Conservation (phyloP, 1,140 invertebrate genomes). For the Eurosta solidaginis region DNA sequence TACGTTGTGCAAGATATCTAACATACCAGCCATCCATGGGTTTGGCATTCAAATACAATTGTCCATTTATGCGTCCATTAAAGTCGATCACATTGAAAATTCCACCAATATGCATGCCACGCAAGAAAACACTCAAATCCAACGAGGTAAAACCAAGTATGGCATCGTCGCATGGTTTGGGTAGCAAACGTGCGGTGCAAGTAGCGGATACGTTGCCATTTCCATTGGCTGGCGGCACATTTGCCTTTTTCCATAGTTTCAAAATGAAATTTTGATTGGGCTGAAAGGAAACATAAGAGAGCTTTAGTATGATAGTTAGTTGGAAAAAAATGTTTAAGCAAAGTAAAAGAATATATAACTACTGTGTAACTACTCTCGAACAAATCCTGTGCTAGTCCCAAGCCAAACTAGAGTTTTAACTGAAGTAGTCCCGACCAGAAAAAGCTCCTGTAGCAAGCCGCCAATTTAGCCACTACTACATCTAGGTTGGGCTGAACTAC, state of each 20-base stretch:
- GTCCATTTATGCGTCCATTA: constrained; percentile 66
- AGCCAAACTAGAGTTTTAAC: too few species aligned
- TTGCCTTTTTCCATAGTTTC: constrained; percentile 66
- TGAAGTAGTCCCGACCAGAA: too few species aligned
- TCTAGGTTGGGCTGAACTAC: too few species aligned
- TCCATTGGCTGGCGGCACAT: neutral
- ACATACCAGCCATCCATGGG: constrained; percentile 31
- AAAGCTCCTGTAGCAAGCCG: too few species aligned
- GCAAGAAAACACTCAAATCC: constrained; percentile 64
- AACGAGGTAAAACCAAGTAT: constrained; percentile 67
- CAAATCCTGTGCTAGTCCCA: too few species aligned
- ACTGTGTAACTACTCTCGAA: too few species aligned
- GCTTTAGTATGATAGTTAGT: too few species aligned
- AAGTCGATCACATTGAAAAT: constrained; percentile 70
- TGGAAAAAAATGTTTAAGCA: too few species aligned
- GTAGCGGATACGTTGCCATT: constrained; percentile 35
- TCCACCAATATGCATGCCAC: constrained; percentile 62
- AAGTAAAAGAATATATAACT: too few species aligned
- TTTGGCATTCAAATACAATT: constrained; percentile 63
- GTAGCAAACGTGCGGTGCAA: constrained; percentile 42
- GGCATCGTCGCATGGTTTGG: constrained; percentile 62
- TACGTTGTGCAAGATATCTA: neutral
- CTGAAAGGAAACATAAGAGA: too few species aligned
- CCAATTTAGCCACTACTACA: too few species aligned
- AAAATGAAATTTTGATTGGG: constrained; percentile 65